Base-by-base conservation (phyloP, 1,140 invertebrate genomes). In the Melanaphis sacchari region DNA sequence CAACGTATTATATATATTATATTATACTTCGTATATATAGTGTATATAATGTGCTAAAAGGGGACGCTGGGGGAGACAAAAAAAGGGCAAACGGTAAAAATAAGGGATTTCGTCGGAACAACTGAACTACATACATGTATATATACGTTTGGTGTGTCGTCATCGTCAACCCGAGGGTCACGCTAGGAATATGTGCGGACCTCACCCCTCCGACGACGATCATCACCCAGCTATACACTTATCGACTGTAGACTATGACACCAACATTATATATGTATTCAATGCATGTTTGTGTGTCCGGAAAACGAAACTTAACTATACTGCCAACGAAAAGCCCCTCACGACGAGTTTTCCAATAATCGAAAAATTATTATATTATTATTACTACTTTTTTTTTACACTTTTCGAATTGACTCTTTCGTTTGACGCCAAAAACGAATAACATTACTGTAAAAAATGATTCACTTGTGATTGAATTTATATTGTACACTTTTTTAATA, bases 91-190 rank as follows among this genome's bases (percentile, higher is more conserved):
- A 89, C 46, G 88, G 88, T 89, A 89, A 89, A 52, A 89, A 52
- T 89, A 89, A 89, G 46, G 87, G 87, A 89, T 89, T 89, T 89
- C 24, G 43, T 52, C 87, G 87, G n/a, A 89, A 89, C 46, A 31
- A 89, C 40, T 41, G 26, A 46, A 43, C 15, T 43, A 41, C 21
- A 66, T 9, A 26, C n/a, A 66, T n/a, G 1, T 59, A 66, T 1
- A 76, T 22, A n/a, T 18, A 21, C 41, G 84, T 31, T 11, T 46
- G 84, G 36, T 43, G 84, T 84, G 41, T 87, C 85, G 41, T n/a
- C 11, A 21, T 43, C 84, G 38, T 85, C 84, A 43, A 9, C 84
- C 38, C 84, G 84, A 85, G 43, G 87, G 87, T 88, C 87, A 88
- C n/a, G n/a, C 43, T 7, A 8, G n/a, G 43, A 22, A 88, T 36